Conservation (phyloP, 2,888 invertebrate genomes). For the Podabrus alpinus region DNA sequence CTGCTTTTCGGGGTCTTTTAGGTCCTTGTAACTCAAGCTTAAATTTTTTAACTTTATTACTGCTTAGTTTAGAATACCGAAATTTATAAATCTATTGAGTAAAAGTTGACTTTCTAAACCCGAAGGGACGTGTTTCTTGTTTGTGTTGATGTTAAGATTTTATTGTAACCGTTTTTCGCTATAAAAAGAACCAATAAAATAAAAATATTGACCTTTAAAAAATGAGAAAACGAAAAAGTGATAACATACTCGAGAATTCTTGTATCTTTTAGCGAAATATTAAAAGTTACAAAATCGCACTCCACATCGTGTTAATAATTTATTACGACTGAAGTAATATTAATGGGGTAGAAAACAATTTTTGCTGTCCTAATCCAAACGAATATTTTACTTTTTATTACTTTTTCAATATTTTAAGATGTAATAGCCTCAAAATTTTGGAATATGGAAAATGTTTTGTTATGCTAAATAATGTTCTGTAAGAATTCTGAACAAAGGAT, state of each 20-base stretch:
- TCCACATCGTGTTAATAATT: not conserved
- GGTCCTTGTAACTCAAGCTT: not conserved
- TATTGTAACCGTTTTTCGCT: not conserved
- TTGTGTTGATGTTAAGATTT: not conserved
- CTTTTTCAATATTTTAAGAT: not conserved
- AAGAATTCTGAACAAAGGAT: not conserved
- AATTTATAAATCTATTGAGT: not conserved
- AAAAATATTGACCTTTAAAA: not conserved
- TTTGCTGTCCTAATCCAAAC: not conserved
- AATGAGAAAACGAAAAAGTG: not conserved
- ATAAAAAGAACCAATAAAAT: not conserved
- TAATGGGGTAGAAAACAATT: not conserved
- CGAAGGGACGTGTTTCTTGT: not conserved
- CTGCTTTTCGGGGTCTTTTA: not conserved
- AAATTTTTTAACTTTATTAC: not conserved
- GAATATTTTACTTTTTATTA: not conserved
- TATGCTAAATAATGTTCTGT: not conserved
- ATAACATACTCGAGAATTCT: not conserved
- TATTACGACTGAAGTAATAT: not conserved
- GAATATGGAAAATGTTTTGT: not conserved
- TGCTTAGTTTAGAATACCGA: not conserved
- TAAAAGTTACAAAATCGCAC: not conserved
- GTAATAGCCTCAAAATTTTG: not conserved
- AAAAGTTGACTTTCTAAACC: not conserved
- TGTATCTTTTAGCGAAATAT: not conserved